Evolutionary conservation across 1,140 invertebrate species (phyloP), one percentile per base, ranked within the genome.

Genomic region (Brachionus manjavacas): DNA sequence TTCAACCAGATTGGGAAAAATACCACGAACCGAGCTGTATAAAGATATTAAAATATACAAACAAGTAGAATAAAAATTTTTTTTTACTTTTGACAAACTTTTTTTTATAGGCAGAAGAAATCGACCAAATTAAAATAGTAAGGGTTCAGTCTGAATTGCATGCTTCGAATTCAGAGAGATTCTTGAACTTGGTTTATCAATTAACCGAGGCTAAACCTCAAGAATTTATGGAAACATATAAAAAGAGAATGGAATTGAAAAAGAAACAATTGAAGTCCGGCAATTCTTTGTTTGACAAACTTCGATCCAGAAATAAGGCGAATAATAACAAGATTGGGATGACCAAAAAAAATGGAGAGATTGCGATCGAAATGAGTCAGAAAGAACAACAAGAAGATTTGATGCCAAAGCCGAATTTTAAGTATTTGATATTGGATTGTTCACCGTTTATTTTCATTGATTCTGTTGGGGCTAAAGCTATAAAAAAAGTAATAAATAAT

Each of bases 1-100:
- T 46, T 60, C 84, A 25, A 49, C 81, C 49, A n/a, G 49, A 23
- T 52, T 85, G n/a, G 85, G 85, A 12, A 55, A 64, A 25, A 84
- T 85, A 25, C 66, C 64, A 2, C 16, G 46, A 8, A 85, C 85
- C 9, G 85, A 85, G 25, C 16, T 85, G 49, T 85, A 85, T 46
- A 85, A 85, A 43, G 46, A 70, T 11, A 28, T 84, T 1, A 68
- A 81, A 43, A 12, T 81, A n/a, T 81, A 68, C 49, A 81, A 81
- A 81, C 49, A 81, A 20, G 79, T 80, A 46, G 3, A 46, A 46
- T 35, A 35, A 7, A 31, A 31, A 31, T 55, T 14, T 2, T 55
- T n/a, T 55, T 55, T 16, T 55, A 20, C 2, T 20, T 60, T 60
- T 16, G n/a, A n/a, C n/a, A n/a, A n/a, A 20, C 16, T 60, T 60